These are phyloP conservation scores for Eueides isabella DNA, from an alignment of 1,140 invertebrate species.

Conservation along the genomic window DNA sequence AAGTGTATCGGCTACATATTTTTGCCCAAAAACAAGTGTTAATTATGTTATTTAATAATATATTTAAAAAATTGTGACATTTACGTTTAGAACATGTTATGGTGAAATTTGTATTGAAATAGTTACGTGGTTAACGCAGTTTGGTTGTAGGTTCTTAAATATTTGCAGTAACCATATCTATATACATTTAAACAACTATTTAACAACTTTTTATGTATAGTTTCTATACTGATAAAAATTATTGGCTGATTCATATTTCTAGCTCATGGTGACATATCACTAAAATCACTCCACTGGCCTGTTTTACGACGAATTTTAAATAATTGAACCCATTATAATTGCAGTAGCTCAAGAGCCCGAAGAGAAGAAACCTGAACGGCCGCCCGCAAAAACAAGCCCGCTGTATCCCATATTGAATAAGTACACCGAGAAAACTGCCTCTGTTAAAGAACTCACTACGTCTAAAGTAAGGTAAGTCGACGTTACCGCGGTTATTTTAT, in stretches of 20 bases:
- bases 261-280: no score
- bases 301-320: background rate
- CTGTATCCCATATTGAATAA: slow-evolving; percentile 74
- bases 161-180: no score
- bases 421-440: slow-evolving; percentile 72
- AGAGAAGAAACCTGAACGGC: slow-evolving; percentile 71
- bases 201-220: no score
- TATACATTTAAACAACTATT: no score
- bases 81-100: background rate
- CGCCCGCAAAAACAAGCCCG: slow-evolving; percentile 56
- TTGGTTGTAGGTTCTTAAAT: no score
- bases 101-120: no score
- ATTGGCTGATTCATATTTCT: no score
- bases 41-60: background rate
- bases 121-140: no score
- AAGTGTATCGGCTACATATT: background rate
- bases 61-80: background rate
- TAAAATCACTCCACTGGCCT: no score
- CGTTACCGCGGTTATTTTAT: background rate
- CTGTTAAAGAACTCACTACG: slow-evolving; percentile 72
- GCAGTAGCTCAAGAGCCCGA: slow-evolving; percentile 58
- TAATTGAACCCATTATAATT: slow-evolving; percentile 9
- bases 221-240: no score
- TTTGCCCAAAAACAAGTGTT: background rate
- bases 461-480: slow-evolving; percentile 69